phyloP scores from a whole-genome alignment of 2,797 vertebrate species.

The Orientallactaga sibirica region DNA sequence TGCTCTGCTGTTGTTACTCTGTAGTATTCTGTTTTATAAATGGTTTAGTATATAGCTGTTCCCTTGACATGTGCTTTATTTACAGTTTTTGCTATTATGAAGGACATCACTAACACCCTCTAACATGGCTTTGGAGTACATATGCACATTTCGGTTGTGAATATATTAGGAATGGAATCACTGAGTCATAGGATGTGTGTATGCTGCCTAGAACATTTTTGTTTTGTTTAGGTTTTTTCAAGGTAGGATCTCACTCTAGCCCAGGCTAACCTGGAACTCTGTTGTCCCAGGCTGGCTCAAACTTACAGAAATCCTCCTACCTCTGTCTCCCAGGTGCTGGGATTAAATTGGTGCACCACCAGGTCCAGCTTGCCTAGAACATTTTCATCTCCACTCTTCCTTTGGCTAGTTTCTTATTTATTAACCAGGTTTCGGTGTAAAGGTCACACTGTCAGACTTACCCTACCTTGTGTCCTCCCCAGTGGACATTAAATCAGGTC shows the following conservation, averaged over 20 bases:
- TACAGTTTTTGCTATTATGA: not conserved
- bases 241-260: too few relatives aligned
- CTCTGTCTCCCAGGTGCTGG: not conserved
- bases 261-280: too few relatives aligned
- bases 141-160: not conserved
- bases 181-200: not conserved
- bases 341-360: too few relatives aligned
- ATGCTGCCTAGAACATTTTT: not conserved
- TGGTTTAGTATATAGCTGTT: not conserved
- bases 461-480: not conserved
- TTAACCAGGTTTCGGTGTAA: constrained; percentile 9
- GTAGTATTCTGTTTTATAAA: not conserved
- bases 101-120: not conserved
- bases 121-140: not conserved
- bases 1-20: not conserved
- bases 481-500: not conserved
- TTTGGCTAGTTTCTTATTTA: not conserved
- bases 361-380: not conserved
- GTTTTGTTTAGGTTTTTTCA: too few relatives aligned
- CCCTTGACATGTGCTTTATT: not conserved
- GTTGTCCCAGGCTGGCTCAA: too few relatives aligned
- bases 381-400: not conserved
- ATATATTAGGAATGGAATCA: not conserved
- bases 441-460: not conserved
- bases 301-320: too few relatives aligned